Percentiles rank a stretch among this genome's conserved stretches.
phyloP scores from a whole-genome alignment of 2,888 invertebrate genomes.

The Chaetogeoica ovagalla region DNA sequence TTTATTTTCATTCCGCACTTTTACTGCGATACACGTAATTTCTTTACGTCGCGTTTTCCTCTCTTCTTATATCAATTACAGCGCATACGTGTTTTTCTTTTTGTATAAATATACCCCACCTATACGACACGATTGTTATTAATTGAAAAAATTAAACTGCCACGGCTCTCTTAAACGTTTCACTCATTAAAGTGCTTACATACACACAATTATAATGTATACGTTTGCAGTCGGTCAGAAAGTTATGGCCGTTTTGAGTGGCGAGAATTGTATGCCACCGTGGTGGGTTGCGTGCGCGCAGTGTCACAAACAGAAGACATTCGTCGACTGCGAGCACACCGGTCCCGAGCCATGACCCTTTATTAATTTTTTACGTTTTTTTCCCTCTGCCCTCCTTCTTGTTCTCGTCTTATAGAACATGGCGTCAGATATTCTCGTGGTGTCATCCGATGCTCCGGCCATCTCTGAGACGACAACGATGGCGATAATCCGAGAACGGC shows the following conservation, averaged over 20 bases:
- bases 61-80: too few species aligned
- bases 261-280: neutral
- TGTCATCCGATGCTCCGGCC: too few species aligned
- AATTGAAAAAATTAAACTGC: neutral
- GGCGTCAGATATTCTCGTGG: too few species aligned
- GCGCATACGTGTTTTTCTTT: neutral
- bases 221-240: slow-evolving; percentile 1
- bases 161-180: slow-evolving; percentile 12
- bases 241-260: slow-evolving; percentile 51
- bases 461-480: too few species aligned
- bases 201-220: too few species aligned
- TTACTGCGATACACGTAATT: too few species aligned
- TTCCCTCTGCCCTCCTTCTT: neutral
- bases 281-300: neutral
- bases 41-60: too few species aligned
- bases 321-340: slow-evolving; percentile 20
- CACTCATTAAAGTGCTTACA: slow-evolving; percentile 27
- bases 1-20: too few species aligned
- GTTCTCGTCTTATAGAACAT: too few species aligned
- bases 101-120: too few species aligned
- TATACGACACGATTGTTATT: neutral
- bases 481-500: too few species aligned
- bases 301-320: slow-evolving; percentile 49
- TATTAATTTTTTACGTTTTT: slow-evolving; percentile 37
- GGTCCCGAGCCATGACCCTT: slow-evolving; percentile 32